Conservation (phyloP, 2,888 invertebrate genomes). For the Julus scanicus region DNA sequence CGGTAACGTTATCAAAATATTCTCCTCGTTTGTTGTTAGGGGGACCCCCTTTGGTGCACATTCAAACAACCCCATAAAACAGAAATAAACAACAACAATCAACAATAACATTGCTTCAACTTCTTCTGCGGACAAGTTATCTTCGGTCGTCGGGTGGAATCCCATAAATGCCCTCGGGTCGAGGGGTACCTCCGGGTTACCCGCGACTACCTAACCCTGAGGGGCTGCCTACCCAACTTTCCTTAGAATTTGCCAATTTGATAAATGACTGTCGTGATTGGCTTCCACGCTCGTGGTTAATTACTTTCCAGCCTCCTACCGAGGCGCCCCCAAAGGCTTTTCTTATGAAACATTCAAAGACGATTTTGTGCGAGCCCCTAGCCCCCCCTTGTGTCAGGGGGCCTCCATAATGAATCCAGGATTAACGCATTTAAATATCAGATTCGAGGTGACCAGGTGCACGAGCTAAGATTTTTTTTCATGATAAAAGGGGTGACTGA, state of each 20-base stretch:
- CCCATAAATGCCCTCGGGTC: too few species aligned
- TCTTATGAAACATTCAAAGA: background rate
- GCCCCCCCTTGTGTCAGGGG: background rate
- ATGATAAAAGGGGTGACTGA: too few species aligned
- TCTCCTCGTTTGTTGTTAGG: background rate
- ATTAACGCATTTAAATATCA: background rate
- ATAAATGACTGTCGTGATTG: conserved; percentile 2
- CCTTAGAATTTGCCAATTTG: background rate
- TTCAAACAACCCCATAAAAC: background rate
- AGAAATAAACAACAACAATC: conserved; percentile 8
- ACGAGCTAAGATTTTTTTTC: background rate
- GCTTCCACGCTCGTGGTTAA: background rate
- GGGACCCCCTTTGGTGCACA: background rate
- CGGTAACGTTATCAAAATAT: background rate
- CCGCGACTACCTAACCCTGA: background rate
- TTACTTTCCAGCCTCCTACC: background rate
- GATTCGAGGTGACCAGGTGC: background rate
- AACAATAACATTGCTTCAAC: too few species aligned
- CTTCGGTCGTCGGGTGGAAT: background rate
- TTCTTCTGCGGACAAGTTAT: too few species aligned
- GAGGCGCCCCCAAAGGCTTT: background rate
- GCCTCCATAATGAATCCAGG: background rate
- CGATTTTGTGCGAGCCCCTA: background rate
- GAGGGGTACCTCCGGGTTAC: background rate
- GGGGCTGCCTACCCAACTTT: background rate